These are phyloP conservation scores for Dermolepida albohirtum DNA, from an alignment of 2,888 invertebrate species.

Conservation along the genomic window DNA sequence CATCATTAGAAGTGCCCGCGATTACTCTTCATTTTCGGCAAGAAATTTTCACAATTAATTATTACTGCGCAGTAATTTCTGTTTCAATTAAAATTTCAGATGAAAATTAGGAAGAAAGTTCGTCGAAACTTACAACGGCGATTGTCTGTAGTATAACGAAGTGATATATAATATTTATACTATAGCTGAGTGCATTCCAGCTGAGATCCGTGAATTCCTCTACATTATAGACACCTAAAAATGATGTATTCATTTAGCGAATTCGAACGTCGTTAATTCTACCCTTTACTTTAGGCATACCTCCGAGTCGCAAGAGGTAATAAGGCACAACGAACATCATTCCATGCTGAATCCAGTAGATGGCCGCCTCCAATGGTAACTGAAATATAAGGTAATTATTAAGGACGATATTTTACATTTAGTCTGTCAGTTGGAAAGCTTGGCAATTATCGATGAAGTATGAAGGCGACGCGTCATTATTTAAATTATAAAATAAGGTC, in stretches of 20 bases:
- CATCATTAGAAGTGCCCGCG: no score
- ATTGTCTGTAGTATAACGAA: constrained; percentile 81
- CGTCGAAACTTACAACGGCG: constrained; percentile 70
- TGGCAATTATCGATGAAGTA: background rate
- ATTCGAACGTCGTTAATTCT: background rate
- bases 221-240: constrained; percentile 84
- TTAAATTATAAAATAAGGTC: no score
- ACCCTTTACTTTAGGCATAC: constrained; percentile 67
- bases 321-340: constrained; percentile 95
- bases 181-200: constrained; percentile 84
- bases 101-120: background rate
- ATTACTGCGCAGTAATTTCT: no score
- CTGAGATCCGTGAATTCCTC: constrained; percentile 81
- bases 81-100: no score
- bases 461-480: no score
- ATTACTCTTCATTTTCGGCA: no score
- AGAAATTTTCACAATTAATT: no score
- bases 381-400: constrained; percentile 60
- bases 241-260: constrained; percentile 44
- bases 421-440: background rate
- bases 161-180: constrained; percentile 85
- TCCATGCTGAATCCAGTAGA: constrained; percentile 96
- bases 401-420: constrained; percentile 37
- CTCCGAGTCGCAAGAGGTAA: constrained; percentile 89
- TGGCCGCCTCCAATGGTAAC: constrained; percentile 92